Evolutionary conservation across 1,140 invertebrate genomes (phyloP), one percentile per base, ranked within the genome.

Genomic region (Drosophila rhopaloa): DNA sequence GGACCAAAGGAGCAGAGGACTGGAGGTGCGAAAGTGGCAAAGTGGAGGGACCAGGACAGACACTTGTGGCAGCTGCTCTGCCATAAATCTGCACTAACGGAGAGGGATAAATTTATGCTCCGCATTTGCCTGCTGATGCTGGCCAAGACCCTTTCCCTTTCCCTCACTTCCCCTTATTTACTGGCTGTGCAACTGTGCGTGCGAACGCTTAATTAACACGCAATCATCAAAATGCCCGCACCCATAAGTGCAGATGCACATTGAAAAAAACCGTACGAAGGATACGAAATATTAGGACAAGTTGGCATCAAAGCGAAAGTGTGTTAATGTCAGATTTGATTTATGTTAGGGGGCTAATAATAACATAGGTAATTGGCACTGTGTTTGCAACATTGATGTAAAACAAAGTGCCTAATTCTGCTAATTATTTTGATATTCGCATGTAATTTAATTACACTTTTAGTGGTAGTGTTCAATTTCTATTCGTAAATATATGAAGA

Each of bases 161-260:
- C 16, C 5, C 29, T 2, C 6, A 19, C 29, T 13, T 32, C 10
- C 9, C 16, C 6, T 6, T 6, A 32, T 32, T 8, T 8, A 32
- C 16, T 56, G 29, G 27, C 50, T 60, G 61, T 48, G 83, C 70
- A 86, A 81, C 75, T 76, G 76, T 76, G 79, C 82, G 83, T 88
- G 76, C 83, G 54, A 86, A 61, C 76, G 80, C 70, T 82, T 88
- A 86, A 86, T 86, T 86, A 82, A 79, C 76, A 86, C 71, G 67
- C 62, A 78, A 88, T 79, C 79, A 79, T 81, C 78, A 54, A 67
- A 76, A 77, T 57, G 57, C 37, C 68, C 54, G 50, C 41, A 44
- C 24, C 38, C n/a, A 13, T 37, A 9, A 2, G 6, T 13, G 16
- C 44, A 14, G 13, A 11, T 66, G 59, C 24, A 70, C 24, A 10